Percentiles rank a stretch among this genome's conserved stretches.
phyloP scores from a whole-genome alignment of 2,888 invertebrate genomes.

The Agapetus fuscipes region DNA sequence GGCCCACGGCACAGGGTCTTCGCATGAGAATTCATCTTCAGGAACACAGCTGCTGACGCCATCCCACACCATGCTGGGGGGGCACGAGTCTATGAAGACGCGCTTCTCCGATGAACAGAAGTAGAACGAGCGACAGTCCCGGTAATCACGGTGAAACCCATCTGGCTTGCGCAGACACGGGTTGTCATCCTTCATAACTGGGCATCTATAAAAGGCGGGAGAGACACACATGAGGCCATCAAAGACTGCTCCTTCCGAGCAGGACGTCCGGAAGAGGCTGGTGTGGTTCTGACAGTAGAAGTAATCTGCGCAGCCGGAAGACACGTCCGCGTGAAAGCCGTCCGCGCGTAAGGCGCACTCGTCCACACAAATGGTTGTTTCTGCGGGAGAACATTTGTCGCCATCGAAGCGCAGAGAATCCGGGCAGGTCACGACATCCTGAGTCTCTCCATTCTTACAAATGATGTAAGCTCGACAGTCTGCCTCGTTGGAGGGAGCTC shows the following conservation, averaged over 20 bases:
- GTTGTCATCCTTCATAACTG: constrained; percentile 35
- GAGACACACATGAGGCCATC: constrained; percentile 43
- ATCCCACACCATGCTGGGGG: constrained; percentile 39
- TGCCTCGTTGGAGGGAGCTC: constrained; percentile 10
- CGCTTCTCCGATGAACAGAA: constrained; percentile 41
- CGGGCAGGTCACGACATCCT: constrained; percentile 16
- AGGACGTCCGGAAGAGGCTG: constrained; percentile 45
- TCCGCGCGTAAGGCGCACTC: constrained; percentile 42
- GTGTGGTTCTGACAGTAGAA: constrained; percentile 46
- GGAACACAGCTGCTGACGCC: constrained; percentile 39
- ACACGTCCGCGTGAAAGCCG: constrained; percentile 48
- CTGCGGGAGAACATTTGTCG: constrained; percentile 14
- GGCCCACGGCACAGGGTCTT: constrained; percentile 33
- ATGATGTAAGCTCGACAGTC: constrained; percentile 16
- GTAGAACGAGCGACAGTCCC: constrained; percentile 41
- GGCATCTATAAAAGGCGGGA: constrained; percentile 36
- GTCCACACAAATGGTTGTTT: constrained; percentile 30
- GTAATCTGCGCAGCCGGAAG: constrained; percentile 47
- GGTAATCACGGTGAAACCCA: constrained; percentile 39
- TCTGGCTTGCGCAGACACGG: constrained; percentile 39
- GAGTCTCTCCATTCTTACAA: constrained; percentile 17
- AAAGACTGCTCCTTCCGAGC: constrained; percentile 43
- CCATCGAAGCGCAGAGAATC: constrained; percentile 14
- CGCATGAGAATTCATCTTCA: constrained; percentile 35
- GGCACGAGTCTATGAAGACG: constrained; percentile 38